phyloP scores from a whole-genome alignment of 2,113 vertebrate species.

The Indri indri region DNA sequence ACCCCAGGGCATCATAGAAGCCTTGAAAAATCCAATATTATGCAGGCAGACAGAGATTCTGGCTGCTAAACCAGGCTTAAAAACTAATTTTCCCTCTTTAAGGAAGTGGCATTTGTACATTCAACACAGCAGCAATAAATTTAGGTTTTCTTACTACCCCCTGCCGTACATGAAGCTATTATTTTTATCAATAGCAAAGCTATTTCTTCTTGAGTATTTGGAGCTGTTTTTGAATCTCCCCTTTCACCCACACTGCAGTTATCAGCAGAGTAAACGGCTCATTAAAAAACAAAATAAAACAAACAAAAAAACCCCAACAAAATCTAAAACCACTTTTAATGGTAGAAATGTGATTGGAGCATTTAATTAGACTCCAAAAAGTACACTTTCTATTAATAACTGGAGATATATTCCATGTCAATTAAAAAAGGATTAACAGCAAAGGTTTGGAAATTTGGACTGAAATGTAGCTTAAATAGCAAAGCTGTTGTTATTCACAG shows the following conservation, averaged over 20 bases:
- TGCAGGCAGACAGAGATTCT: constrained; percentile 66
- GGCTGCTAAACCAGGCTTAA: constrained; percentile 77
- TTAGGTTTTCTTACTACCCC: constrained; percentile 68
- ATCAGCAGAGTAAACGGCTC: constrained; percentile 59
- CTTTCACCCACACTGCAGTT: not conserved
- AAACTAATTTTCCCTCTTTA: constrained; percentile 79
- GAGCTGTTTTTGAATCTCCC: constrained; percentile 30
- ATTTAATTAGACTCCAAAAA: constrained; percentile 70
- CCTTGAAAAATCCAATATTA: constrained; percentile 75
- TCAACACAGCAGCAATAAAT: constrained; percentile 73
- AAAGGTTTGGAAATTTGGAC: constrained; percentile 54
- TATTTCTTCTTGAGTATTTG: constrained; percentile 53
- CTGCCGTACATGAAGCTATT: constrained; percentile 59
- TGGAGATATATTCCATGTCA: constrained; percentile 49
- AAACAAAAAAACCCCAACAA: not conserved
- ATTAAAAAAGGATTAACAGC: constrained; percentile 73
- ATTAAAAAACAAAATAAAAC: constrained; percentile 28
- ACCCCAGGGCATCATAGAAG: constrained; percentile 70
- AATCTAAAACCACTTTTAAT: constrained; percentile 53
- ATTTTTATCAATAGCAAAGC: constrained; percentile 75
- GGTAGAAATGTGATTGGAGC: constrained; percentile 57
- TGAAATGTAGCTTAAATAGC: constrained; percentile 35
- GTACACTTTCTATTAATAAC: constrained; percentile 66
- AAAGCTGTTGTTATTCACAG: constrained; percentile 13
- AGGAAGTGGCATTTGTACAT: constrained; percentile 75